Conservation (phyloP, 2,113 vertebrate genomes). For the Stigmatopora nigra region DNA sequence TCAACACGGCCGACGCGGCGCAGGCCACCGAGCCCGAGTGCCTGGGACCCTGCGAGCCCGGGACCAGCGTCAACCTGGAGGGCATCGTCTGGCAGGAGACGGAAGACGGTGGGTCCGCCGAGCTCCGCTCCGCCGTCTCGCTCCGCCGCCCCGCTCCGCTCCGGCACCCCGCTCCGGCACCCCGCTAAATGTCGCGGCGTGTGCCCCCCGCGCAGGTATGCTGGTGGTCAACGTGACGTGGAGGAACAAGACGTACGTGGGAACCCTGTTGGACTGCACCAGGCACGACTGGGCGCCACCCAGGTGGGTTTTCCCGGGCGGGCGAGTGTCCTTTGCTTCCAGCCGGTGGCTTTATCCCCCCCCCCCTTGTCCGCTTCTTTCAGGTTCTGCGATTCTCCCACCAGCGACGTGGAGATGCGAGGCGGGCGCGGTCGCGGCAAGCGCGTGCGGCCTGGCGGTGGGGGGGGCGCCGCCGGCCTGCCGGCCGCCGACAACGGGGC, state of each 20-base stretch:
- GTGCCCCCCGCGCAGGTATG: slow-evolving; percentile 71
- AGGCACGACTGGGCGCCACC: slow-evolving; percentile 92
- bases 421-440: slow-evolving; percentile 90
- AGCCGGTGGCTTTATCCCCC: too few species aligned
- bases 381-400: slow-evolving; percentile 96
- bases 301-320: slow-evolving; percentile 63
- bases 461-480: slow-evolving; percentile 81
- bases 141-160: too few species aligned
- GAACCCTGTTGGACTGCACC: slow-evolving; percentile 87
- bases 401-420: slow-evolving; percentile 93
- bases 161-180: too few species aligned
- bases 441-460: slow-evolving; percentile 84
- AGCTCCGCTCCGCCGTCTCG: too few species aligned
- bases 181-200: too few species aligned
- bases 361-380: not conserved
- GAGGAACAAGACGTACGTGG: slow-evolving; percentile 93
- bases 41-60: slow-evolving; percentile 92
- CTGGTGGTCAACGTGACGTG: slow-evolving; percentile 93
- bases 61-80: slow-evolving; percentile 96
- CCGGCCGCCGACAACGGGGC: slow-evolving; percentile 78
- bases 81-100: slow-evolving; percentile 99
- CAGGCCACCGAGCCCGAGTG: slow-evolving; percentile 90
- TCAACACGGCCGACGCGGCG: slow-evolving; percentile 87
- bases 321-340: not conserved
- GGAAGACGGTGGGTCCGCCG: slow-evolving; percentile 76